Evolutionary conservation across 1,140 invertebrate genomes (phyloP).

Genomic region (Hesperophylax magnus): DNA sequence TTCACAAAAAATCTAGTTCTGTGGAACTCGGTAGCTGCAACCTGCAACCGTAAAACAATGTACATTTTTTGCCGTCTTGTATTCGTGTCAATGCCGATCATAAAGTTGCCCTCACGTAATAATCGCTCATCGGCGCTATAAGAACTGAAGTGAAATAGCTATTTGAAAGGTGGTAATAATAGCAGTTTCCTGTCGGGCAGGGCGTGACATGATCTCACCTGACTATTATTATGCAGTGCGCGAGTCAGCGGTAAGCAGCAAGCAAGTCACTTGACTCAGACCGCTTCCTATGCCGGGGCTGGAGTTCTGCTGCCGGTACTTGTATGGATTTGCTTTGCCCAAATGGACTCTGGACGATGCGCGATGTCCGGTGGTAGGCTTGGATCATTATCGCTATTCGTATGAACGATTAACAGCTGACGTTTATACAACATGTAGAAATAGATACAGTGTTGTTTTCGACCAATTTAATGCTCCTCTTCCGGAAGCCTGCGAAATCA

Average conservation of each 20-base stretch:
- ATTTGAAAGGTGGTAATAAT: constrained; percentile 5
- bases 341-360: background rate
- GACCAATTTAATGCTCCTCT: too few relatives aligned
- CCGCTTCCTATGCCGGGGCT: constrained; percentile 7
- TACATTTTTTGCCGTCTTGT: background rate
- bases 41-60: background rate
- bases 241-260: background rate
- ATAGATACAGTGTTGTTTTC: background rate
- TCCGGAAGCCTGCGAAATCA: too few relatives aligned
- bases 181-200: constrained; percentile 14
- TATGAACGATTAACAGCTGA: constrained; percentile 10
- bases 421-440: background rate
- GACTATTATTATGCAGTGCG: constrained; percentile 16
- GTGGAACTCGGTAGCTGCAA: too few relatives aligned
- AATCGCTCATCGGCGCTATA: background rate
- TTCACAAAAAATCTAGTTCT: too few relatives aligned
- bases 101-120: background rate
- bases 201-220: constrained; percentile 28
- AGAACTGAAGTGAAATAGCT: constrained; percentile 6
- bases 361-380: constrained; percentile 10
- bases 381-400: constrained; percentile 3
- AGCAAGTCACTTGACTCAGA: too few relatives aligned
- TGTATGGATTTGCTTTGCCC: constrained; percentile 13
- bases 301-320: background rate
- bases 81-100: background rate